Conservation (phyloP, 2,888 invertebrate genomes). For the Volucella inflata region DNA sequence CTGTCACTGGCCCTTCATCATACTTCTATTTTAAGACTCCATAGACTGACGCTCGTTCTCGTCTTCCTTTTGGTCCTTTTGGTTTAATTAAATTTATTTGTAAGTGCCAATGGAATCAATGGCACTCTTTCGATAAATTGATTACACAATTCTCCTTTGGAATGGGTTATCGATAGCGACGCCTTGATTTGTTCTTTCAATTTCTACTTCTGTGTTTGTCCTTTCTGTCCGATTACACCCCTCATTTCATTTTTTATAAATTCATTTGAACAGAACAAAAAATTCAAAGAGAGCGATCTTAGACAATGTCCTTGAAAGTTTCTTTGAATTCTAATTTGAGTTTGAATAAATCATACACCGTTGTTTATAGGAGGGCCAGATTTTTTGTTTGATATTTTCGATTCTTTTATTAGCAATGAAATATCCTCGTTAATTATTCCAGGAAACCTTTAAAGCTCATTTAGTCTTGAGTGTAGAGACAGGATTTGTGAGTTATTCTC, state of each 20-base stretch:
- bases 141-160: slow-evolving; percentile 47
- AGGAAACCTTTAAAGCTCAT: neutral
- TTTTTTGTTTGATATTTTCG: neutral
- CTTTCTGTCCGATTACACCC: too few species aligned
- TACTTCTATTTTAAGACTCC: neutral
- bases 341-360: slow-evolving; percentile 32
- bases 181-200: slow-evolving; percentile 40
- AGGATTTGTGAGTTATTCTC: neutral
- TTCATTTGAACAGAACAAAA: neutral
- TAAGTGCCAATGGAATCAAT: slow-evolving; percentile 62
- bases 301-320: neutral
- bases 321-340: neutral
- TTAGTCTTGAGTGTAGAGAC: neutral
- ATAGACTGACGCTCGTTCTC: neutral
- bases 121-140: slow-evolving; percentile 66
- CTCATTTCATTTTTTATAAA: neutral
- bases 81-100: slow-evolving; percentile 52
- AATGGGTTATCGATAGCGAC: slow-evolving; percentile 38
- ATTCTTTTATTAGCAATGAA: slow-evolving; percentile 14
- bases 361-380: slow-evolving; percentile 24
- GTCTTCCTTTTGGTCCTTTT: slow-evolving; percentile 13
- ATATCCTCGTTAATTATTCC: slow-evolving; percentile 19
- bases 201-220: neutral
- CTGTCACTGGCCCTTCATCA: slow-evolving; percentile 4
- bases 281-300: slow-evolving; percentile 6